phyloP scores from a whole-genome alignment of 2,797 vertebrate genomes.

The Halcyon chelicuti region DNA sequence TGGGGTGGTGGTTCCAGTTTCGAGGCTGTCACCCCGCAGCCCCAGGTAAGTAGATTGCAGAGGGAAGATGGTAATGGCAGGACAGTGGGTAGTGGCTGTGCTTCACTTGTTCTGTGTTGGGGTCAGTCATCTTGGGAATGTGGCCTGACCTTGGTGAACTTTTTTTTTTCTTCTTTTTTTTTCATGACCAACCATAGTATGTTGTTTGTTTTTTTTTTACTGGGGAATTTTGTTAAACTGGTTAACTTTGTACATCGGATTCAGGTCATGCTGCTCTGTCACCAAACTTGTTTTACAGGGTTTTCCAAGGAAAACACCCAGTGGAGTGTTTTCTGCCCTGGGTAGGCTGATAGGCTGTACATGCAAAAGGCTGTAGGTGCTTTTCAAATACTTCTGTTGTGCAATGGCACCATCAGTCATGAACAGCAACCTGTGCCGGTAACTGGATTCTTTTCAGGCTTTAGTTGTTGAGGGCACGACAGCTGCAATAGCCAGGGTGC shows the following conservation, averaged over 20 bases:
- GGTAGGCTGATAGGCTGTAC: background rate
- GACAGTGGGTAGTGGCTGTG: background rate
- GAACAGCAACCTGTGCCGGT: background rate
- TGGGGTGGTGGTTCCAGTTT: background rate
- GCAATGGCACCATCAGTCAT: background rate
- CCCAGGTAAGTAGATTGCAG: background rate
- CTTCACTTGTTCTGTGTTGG: background rate
- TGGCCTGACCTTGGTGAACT: background rate
- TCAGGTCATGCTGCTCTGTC: background rate
- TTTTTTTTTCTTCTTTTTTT: background rate
- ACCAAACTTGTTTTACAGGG: slow-evolving; percentile 48
- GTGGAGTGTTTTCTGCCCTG: background rate
- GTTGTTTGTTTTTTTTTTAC: background rate
- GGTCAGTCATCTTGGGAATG: background rate
- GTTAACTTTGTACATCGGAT: background rate
- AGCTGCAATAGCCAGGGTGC: background rate
- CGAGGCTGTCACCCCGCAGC: background rate
- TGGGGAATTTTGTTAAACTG: background rate
- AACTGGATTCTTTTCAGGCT: background rate
- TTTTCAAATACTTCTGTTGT: background rate
- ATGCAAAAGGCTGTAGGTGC: background rate
- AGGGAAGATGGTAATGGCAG: background rate
- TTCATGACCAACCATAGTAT: background rate
- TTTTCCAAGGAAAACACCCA: slow-evolving; percentile 23
- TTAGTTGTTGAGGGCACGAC: background rate